These are phyloP conservation scores for Agrilus planipennis DNA, from an alignment of 1,140 invertebrate genomes.

Conservation along the genomic window DNA sequence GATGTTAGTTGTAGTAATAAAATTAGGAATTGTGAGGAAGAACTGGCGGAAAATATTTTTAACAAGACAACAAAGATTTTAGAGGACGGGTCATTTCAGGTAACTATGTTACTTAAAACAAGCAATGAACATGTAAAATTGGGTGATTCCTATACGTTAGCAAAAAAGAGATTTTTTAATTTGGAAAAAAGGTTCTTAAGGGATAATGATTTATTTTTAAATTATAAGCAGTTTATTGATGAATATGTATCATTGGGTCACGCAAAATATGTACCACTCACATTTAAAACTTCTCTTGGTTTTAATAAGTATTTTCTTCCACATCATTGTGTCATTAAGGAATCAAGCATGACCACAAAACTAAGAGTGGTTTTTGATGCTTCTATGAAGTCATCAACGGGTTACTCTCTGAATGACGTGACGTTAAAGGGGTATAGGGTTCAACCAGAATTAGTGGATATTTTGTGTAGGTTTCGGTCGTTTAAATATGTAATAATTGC, in stretches of 20 bases:
- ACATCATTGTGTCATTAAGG: too few relatives aligned
- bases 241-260: slow-evolving; percentile 2
- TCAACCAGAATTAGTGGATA: slow-evolving; percentile 29
- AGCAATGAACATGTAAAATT: not conserved
- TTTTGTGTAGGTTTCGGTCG: slow-evolving; percentile 30
- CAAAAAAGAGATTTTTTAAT: not conserved
- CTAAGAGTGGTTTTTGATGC: too few relatives aligned
- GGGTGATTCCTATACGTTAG: not conserved
- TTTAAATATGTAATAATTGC: slow-evolving; percentile 22
- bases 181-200: slow-evolving; percentile 5
- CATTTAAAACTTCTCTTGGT: too few relatives aligned
- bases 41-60: slow-evolving; percentile 1
- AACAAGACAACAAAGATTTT: not conserved
- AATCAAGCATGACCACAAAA: too few relatives aligned
- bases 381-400: too few relatives aligned
- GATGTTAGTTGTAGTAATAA: not conserved
- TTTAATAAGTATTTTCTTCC: too few relatives aligned
- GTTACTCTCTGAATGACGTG: too few relatives aligned
- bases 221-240: slow-evolving; percentile 4
- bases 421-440: too few relatives aligned
- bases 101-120: not conserved
- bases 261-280: too few relatives aligned
- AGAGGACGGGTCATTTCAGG: slow-evolving; percentile 1
- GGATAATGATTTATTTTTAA: not conserved
- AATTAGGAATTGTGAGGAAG: not conserved